A percentile compares a stretch with the other conserved stretches of the same genome.
These are phyloP conservation scores for Mus spretus DNA, from an alignment of 2,797 vertebrate genomes.

Conservation along the genomic window DNA sequence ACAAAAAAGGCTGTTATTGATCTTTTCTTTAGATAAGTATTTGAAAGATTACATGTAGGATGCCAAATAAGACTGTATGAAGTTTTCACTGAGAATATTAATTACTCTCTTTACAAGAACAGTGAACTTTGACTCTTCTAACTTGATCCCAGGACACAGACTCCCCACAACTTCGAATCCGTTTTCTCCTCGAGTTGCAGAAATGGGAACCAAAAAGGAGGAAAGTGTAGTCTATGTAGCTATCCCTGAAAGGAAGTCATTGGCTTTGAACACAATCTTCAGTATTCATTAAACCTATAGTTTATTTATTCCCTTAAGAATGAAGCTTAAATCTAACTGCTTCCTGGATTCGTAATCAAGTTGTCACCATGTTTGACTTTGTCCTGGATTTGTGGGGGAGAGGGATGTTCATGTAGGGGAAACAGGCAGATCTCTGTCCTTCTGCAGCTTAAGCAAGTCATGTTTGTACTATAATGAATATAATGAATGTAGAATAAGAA, in stretches of 20 bases:
- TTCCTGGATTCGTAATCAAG: not conserved
- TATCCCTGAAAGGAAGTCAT: not conserved
- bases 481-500: not conserved
- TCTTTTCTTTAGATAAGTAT: conserved; percentile 36
- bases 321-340: conserved; percentile 7
- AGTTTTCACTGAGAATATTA: conserved; percentile 49
- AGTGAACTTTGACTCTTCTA: not conserved
- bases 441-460: not conserved
- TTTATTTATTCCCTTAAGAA: conserved; percentile 19
- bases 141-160: not conserved
- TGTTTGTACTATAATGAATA: not conserved
- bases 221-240: not conserved
- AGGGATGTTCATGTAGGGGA: rapidly evolving
- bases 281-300: not conserved
- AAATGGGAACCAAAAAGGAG: not conserved
- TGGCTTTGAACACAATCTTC: not conserved
- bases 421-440: not conserved
- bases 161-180: not conserved
- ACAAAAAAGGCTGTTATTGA: conserved; percentile 31
- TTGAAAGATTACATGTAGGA: not conserved
- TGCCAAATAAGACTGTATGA: not conserved
- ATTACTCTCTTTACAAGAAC: not conserved
- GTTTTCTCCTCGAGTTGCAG: conserved; percentile 39
- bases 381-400: not conserved
- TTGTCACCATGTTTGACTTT: not conserved